A percentile compares a stretch with the other conserved stretches of the same genome.
phyloP scores from a whole-genome alignment of 2,888 invertebrate species.

The Tetragonula carbonaria region DNA sequence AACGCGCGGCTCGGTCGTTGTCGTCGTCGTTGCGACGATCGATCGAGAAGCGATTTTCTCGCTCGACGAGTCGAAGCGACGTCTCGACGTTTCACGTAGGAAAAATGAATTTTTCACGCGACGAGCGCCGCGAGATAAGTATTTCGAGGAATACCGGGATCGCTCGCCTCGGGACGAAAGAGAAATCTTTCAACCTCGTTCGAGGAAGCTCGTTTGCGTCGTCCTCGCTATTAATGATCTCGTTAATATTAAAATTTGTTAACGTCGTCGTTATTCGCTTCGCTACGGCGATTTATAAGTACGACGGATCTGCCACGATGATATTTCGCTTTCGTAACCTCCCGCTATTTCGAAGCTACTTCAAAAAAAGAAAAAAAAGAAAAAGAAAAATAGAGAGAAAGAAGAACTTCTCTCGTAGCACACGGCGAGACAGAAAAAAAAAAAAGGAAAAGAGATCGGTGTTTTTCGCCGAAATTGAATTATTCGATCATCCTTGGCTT shows the following conservation, averaged over 20 bases:
- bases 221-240: conserved; percentile 45
- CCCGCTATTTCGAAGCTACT: no score
- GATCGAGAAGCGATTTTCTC: conserved; percentile 19
- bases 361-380: no score
- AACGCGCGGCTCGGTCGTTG: background rate
- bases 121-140: background rate
- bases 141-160: conserved; percentile 4
- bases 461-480: conserved; percentile 25
- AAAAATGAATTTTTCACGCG: conserved; percentile 17
- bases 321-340: background rate
- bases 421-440: background rate
- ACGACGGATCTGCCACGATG: conserved; percentile 29
- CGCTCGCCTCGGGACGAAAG: background rate
- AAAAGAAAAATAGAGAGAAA: background rate
- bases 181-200: no score
- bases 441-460: conserved; percentile 6
- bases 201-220: conserved; percentile 35
- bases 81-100: background rate
- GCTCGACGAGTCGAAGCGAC: background rate
- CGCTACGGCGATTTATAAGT: conserved; percentile 54
- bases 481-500: background rate
- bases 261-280: conserved; percentile 42
- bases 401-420: conserved; percentile 10
- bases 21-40: background rate
- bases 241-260: conserved; percentile 54